A percentile compares a stretch with the other conserved stretches of the same genome.
These are phyloP conservation scores for Thalassophryne amazonica DNA, from an alignment of 2,797 vertebrate species.

Conservation along the genomic window DNA sequence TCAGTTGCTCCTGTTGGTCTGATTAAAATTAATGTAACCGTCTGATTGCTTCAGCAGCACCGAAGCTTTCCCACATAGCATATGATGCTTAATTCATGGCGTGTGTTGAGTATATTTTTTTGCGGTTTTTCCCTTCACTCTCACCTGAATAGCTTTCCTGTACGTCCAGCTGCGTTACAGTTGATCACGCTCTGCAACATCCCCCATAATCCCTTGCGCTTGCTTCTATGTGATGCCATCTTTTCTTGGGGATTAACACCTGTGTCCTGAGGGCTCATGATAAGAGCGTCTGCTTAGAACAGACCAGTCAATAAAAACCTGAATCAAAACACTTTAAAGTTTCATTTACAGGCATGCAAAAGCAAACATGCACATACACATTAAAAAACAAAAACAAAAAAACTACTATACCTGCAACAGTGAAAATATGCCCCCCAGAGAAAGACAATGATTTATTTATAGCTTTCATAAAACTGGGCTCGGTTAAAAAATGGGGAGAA, in stretches of 20 bases:
- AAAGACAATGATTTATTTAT: conserved; percentile 25
- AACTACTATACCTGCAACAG: neutral
- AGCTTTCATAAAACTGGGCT: conserved; percentile 14
- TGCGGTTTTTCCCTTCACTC: conserved; percentile 10
- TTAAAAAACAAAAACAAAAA: neutral
- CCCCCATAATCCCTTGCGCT: conserved; percentile 65
- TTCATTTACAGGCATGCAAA: conserved; percentile 28
- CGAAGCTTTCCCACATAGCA: conserved; percentile 23
- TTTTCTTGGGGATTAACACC: conserved; percentile 63
- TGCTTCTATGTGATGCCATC: conserved; percentile 67
- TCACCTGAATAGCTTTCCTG: conserved; percentile 35
- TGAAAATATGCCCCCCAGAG: conserved; percentile 4
- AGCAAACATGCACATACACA: neutral
- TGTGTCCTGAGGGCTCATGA: conserved; percentile 42
- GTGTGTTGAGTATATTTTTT: conserved; percentile 7
- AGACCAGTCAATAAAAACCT: conserved; percentile 50
- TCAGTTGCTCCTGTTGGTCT: conserved; percentile 19
- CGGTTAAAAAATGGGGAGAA: conserved; percentile 11
- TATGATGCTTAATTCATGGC: conserved; percentile 45
- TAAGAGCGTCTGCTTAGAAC: conserved; percentile 56
- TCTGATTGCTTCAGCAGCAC: conserved; percentile 16
- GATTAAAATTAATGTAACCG: conserved; percentile 46
- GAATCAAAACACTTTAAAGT: conserved; percentile 50
- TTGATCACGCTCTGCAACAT: conserved; percentile 56
- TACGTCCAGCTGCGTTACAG: conserved; percentile 46